Base-by-base conservation (phyloP, 1,140 invertebrate genomes). In the Drosophila equinoxialis region DNA sequence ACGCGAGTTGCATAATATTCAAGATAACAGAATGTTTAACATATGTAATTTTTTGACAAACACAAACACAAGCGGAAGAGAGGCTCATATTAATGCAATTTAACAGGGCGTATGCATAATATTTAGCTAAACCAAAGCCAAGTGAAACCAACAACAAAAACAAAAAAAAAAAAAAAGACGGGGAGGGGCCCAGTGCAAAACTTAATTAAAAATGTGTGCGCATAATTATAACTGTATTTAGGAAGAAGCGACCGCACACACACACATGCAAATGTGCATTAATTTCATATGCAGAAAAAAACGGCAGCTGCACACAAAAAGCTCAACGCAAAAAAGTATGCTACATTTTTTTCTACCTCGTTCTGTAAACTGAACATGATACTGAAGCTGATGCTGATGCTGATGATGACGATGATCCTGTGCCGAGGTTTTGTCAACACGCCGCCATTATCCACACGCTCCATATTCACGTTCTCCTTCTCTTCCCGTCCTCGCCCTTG, bases 221-320 rank as follows among this genome's bases (percentile, higher is more conserved):
- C 84, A 89, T 89, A 89, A 89, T 89, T 89, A 89, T 89, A 89
- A 89, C 84, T 89, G 83, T 89, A 89, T 89, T 89, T 89, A 89
- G 84, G 74, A 72, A 70, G 79, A 70, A 80, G 70, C 68, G 76
- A 61, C 73, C 76, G 68, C 58, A 64, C 77, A 74, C 65, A 57
- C 39, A 41, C 55, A 48, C 62, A 65, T 67, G 78, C 45, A 71
- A 61, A 77, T 89, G 84, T 89, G 79, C 77, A 89, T 83, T 85
- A 79, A 83, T 86, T 89, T 86, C 69, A 74, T 60, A 89, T 84
- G 80, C 74, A 89, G 71, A 78, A 78, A 66, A 65, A 45, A 63
- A 55, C 54, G 58, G 69, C 75, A 73, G 64, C 42, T 84, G 84
- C 80, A 80, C 60, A 87, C 80, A 87, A 87, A 87, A 87, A 79